Evolutionary conservation across 2,113 vertebrate species (phyloP), one percentile per base, ranked within the genome.

Genomic region (Cygnus buccinator): DNA sequence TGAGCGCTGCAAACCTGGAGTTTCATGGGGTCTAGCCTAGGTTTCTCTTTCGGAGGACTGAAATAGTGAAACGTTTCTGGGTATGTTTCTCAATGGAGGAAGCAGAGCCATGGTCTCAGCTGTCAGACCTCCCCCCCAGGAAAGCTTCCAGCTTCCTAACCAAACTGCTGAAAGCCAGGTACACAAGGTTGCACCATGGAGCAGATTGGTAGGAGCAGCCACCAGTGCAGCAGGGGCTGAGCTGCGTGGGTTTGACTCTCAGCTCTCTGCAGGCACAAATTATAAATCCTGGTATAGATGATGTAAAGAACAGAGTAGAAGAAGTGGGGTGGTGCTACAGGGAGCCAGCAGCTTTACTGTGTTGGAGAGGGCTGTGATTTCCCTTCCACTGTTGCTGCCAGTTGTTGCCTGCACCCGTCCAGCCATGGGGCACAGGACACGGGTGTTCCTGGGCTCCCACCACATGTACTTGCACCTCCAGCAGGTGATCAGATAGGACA

Each of bases 341-440:
- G 33, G 48, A 80, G 44, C 28, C 66, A 59, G 71, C 39, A 74
- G 50, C 50, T 25, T 52, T 52, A 26, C 50, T 25, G 50, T 43
- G 9, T 18, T 1, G 2, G 18, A 46, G 54, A 71, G 29, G 63
- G 22, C 35, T 63, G 62, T 41, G 18, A 41, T 62, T 63, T 43
- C 57, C 44, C 19, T 62, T 90, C 46, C 57, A 50, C 37, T 58
- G 3, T 6, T 76, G 68, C 54, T 52, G 50, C 50, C 50, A 52
- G 50, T 52, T 52, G 23, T 23, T 25, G 23, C 50, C 50, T 52
- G 50, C 23, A 52, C 50, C 12, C 7, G 12, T 52, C 29, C 22
- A 75, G 46, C 26, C 11, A 1, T 4, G 13, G 33, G 23, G 17
- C 21, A 6, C 37, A 62, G 59, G 43, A 28, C 1, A 1, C 0